These are phyloP conservation scores for Tympanuchus pallidicinctus DNA, from an alignment of 2,113 vertebrate species.

Conservation along the genomic window DNA sequence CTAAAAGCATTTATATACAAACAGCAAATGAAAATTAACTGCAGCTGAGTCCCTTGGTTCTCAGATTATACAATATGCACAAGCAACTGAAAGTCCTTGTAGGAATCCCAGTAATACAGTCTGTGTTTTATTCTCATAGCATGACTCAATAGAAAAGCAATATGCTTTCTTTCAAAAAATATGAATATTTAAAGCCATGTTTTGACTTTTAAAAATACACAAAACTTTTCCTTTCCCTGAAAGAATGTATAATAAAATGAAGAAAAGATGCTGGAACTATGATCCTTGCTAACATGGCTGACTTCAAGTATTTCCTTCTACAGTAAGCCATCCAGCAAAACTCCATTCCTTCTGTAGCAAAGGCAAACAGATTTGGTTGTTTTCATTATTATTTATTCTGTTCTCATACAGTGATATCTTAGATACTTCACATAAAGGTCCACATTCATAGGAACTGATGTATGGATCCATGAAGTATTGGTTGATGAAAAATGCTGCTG, in stretches of 20 bases:
- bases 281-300: neutral
- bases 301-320: conserved; percentile 7
- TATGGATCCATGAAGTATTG: neutral
- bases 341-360: neutral
- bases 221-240: conserved; percentile 69
- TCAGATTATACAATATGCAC: conserved; percentile 62
- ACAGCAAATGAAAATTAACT: conserved; percentile 85
- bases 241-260: conserved; percentile 69
- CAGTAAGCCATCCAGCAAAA: neutral
- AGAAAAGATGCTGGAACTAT: conserved; percentile 25
- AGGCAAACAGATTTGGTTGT: neutral
- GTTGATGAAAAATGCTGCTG: neutral
- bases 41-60: conserved; percentile 78
- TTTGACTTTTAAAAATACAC: conserved; percentile 84
- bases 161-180: conserved; percentile 83
- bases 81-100: conserved; percentile 54
- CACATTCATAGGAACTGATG: neutral
- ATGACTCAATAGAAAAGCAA: conserved; percentile 74
- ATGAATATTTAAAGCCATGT: conserved; percentile 74
- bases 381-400: neutral
- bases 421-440: neutral
- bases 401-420: neutral
- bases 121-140: conserved; percentile 69
- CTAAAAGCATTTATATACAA: conserved; percentile 87
- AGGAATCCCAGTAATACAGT: conserved; percentile 35